Percentiles rank a stretch among this genome's conserved stretches.
phyloP scores from a whole-genome alignment of 1,140 invertebrate species.

The Eulimnadia texana region DNA sequence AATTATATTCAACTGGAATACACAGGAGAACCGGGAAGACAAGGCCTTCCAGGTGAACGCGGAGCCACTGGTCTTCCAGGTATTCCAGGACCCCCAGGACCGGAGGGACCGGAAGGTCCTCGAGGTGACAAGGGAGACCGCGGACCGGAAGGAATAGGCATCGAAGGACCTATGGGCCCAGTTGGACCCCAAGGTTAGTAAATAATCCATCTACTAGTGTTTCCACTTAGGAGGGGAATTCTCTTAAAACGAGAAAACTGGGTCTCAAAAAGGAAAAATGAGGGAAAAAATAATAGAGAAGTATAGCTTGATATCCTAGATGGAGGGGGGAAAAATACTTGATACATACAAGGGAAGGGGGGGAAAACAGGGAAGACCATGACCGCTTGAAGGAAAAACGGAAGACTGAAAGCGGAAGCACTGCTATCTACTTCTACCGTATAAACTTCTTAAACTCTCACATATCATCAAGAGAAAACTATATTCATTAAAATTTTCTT shows the following conservation, averaged over 20 bases:
- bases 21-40: conserved; percentile 36
- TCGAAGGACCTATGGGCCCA: conserved; percentile 49
- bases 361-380: too few relatives aligned
- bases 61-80: conserved; percentile 50
- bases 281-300: not conserved
- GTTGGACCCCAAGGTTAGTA: conserved; percentile 42
- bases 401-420: too few relatives aligned
- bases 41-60: conserved; percentile 37
- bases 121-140: conserved; percentile 55
- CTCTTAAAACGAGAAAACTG: too few relatives aligned
- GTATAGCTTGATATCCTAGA: not conserved
- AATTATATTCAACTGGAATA: too few relatives aligned
- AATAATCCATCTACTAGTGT: too few relatives aligned
- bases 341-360: too few relatives aligned
- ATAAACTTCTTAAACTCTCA: too few relatives aligned
- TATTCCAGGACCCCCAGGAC: conserved; percentile 39
- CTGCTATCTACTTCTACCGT: too few relatives aligned
- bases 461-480: not conserved
- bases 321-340: too few relatives aligned
- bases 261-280: not conserved
- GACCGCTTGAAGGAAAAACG: too few relatives aligned
- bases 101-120: conserved; percentile 40
- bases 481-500: conserved; percentile 12
- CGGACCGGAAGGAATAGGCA: conserved; percentile 46
- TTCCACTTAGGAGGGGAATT: too few relatives aligned